phyloP scores from a whole-genome alignment of 1,140 invertebrate genomes.

The Drosophila orosa region DNA sequence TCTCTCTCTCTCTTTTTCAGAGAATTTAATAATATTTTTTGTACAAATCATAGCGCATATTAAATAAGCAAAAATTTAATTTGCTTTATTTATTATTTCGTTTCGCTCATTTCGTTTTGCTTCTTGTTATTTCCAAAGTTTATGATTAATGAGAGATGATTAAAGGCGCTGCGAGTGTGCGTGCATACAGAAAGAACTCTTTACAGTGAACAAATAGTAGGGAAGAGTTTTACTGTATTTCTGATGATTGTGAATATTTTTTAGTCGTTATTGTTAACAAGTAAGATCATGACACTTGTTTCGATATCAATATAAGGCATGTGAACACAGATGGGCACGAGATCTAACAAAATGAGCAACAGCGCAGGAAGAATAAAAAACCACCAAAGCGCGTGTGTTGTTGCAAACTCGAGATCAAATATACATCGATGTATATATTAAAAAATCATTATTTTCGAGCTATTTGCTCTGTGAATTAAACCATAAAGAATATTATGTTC shows the following conservation, averaged over 20 bases:
- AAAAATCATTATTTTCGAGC: too few species aligned
- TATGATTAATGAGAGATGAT: constrained; percentile 78
- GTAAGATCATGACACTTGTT: not conserved
- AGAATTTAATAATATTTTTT: constrained; percentile 29
- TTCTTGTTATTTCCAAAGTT: constrained; percentile 64
- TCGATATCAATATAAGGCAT: too few species aligned
- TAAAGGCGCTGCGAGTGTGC: constrained; percentile 44
- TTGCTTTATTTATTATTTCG: constrained; percentile 59
- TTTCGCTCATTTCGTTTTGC: constrained; percentile 28
- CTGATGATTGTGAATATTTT: not conserved
- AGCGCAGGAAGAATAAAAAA: too few species aligned
- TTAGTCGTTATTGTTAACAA: not conserved
- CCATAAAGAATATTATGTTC: too few species aligned
- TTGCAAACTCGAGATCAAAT: too few species aligned
- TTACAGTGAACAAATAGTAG: not conserved
- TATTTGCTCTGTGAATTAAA: too few species aligned
- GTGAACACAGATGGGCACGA: too few species aligned
- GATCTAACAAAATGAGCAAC: too few species aligned
- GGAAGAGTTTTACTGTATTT: not conserved
- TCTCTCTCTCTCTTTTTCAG: not conserved
- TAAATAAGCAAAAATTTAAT: constrained; percentile 67
- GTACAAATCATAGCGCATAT: constrained; percentile 59
- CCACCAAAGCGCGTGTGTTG: too few species aligned
- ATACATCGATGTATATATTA: too few species aligned
- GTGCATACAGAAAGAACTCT: not conserved